These are phyloP conservation scores for Sussaba pulchella DNA, from an alignment of 2,888 invertebrate species.

Conservation along the genomic window DNA sequence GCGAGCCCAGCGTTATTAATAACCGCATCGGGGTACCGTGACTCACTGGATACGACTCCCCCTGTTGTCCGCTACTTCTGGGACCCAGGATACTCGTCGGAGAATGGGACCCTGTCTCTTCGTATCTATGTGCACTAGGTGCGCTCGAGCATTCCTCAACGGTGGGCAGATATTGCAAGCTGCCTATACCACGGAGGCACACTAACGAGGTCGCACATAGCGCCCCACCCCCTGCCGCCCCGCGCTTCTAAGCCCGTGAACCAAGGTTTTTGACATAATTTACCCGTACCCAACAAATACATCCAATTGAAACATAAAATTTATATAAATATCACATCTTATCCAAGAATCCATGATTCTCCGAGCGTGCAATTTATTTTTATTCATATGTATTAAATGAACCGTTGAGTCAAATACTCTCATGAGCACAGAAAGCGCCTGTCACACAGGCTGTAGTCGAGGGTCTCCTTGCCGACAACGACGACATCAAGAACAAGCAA, in stretches of 20 bases:
- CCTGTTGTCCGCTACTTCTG: conserved; percentile 40
- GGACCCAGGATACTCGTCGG: conserved; percentile 43
- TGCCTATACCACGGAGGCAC: conserved; percentile 7
- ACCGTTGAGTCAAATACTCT: neutral
- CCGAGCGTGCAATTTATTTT: neutral
- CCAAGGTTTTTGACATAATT: neutral
- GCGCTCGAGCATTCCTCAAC: conserved; percentile 74
- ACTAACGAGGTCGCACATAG: conserved; percentile 39
- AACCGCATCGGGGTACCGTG: conserved; percentile 59
- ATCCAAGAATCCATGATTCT: neutral
- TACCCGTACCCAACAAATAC: neutral
- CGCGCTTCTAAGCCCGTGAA: too few species aligned
- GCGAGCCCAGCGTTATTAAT: conserved; percentile 65
- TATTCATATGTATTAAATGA: neutral
- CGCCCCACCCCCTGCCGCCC: conserved; percentile 41
- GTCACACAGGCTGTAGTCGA: conserved; percentile 18
- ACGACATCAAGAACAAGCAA: conserved; percentile 7
- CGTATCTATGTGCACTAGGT: conserved; percentile 67
- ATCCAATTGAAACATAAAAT: neutral
- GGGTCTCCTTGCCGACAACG: conserved; percentile 9
- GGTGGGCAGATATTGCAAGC: conserved; percentile 75
- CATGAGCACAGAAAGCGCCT: neutral
- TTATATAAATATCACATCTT: neutral
- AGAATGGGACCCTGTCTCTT: conserved; percentile 57
- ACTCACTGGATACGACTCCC: conserved; percentile 66